Evolutionary conservation across 2,888 invertebrate species (phyloP).

Genomic region (Hypsopygia costalis): DNA sequence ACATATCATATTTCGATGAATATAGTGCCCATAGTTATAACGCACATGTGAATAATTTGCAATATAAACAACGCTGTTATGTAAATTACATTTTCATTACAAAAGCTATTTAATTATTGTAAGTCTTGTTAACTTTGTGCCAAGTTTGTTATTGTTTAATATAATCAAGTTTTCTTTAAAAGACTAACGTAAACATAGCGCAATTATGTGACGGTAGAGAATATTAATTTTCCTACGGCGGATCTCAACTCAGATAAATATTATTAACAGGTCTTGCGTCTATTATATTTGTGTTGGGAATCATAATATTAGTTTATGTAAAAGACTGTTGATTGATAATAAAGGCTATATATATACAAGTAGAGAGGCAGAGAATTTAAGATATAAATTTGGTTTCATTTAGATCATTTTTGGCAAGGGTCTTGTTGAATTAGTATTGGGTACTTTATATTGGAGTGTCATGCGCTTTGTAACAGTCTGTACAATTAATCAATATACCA

Average conservation of each 20-base stretch:
- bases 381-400: not conserved
- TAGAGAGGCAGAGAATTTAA: not conserved
- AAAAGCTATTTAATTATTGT: not conserved
- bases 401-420: not conserved
- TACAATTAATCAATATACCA: no score
- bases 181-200: constrained; percentile 27
- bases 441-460: constrained; percentile 3
- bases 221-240: constrained; percentile 45
- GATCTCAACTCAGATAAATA: constrained; percentile 23
- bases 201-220: constrained; percentile 34
- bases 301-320: not conserved
- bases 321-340: no score
- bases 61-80: not conserved
- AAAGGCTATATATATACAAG: no score
- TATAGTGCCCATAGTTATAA: no score
- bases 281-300: not conserved
- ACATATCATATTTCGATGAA: no score
- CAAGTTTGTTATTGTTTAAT: not conserved
- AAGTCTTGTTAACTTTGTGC: not conserved
- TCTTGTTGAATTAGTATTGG: not conserved
- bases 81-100: not conserved
- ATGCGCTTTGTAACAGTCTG: constrained; percentile 2
- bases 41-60: no score
- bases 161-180: constrained; percentile 17
- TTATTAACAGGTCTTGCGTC: not conserved